These are phyloP conservation scores for Steatornis caripensis DNA, from an alignment of 2,113 vertebrate species.

Conservation along the genomic window DNA sequence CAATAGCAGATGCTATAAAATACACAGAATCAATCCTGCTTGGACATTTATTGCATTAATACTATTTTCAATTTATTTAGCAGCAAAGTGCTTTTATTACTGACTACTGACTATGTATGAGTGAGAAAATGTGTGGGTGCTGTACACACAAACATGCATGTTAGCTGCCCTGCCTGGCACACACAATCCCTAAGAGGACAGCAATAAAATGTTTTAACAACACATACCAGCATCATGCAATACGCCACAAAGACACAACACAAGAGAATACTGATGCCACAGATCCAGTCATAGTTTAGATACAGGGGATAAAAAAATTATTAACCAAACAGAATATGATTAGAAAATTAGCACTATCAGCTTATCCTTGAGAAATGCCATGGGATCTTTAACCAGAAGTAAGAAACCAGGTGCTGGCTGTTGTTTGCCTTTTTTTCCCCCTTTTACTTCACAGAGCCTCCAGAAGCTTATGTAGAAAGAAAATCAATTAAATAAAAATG, in stretches of 20 bases:
- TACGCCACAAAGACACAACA: neutral
- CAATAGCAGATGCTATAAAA: neutral
- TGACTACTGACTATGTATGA: neutral
- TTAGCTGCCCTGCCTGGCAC: neutral
- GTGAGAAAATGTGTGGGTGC: neutral
- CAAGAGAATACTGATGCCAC: neutral
- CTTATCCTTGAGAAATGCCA: neutral
- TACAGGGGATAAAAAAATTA: neutral
- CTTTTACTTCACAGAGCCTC: neutral
- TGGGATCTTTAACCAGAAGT: neutral
- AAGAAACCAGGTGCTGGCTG: neutral
- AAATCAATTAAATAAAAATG: conserved; percentile 75
- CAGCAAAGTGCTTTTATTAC: conserved; percentile 48
- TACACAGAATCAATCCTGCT: conserved; percentile 5
- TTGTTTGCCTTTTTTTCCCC: neutral
- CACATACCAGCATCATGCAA: neutral
- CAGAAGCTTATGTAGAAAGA: conserved; percentile 54
- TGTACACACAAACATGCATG: neutral
- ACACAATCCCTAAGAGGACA: neutral
- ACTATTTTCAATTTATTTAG: conserved; percentile 30
- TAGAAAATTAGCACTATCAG: neutral
- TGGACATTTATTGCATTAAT: conserved; percentile 33
- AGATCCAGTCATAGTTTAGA: neutral
- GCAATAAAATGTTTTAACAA: neutral
- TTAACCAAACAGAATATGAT: neutral